Evolutionary conservation across 1,140 invertebrate genomes (phyloP), one percentile per base, ranked within the genome.

Genomic region (Macrosteles quadrilineatus): DNA sequence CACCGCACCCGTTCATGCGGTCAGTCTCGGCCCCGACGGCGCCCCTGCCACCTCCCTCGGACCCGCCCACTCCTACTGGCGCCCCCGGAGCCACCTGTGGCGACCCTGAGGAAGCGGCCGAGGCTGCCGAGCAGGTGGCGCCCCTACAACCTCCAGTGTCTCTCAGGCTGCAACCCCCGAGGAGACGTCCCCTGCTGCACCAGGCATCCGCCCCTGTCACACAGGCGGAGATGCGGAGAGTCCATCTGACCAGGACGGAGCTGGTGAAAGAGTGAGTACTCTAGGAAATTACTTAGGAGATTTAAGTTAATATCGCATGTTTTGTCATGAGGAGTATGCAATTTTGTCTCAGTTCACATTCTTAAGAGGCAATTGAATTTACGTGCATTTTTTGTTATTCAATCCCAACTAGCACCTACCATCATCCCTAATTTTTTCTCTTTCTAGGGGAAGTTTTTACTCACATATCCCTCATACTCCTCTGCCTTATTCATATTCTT

Each of bases 261-360:
- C 69, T 74, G 25, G 70, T 77, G 9, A 77, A 76, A 75, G 75
- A 77, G 76, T 76, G 71, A 75, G 72, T 69, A n/a, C n/a, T n/a
- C n/a, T n/a, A n/a, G n/a, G n/a, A n/a, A n/a, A n/a, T n/a, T n/a
- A n/a, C n/a, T n/a, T n/a, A n/a, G n/a, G n/a, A n/a, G n/a, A n/a
- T n/a, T n/a, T n/a, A n/a, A n/a, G n/a, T n/a, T n/a, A n/a, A n/a
- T n/a, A n/a, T n/a, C n/a, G n/a, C n/a, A n/a, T n/a, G n/a, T n/a
- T n/a, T n/a, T n/a, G n/a, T n/a, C n/a, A n/a, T n/a, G n/a, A n/a
- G n/a, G n/a, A n/a, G n/a, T n/a, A n/a, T n/a, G n/a, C n/a, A n/a
- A n/a, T n/a, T n/a, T n/a, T n/a, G n/a, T n/a, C n/a, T n/a, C n/a
- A n/a, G n/a, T n/a, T n/a, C n/a, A n/a, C n/a, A n/a, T n/a, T n/a